These are phyloP conservation scores for Aphelinus certus DNA, from an alignment of 1,140 invertebrate species.

Conservation along the genomic window DNA sequence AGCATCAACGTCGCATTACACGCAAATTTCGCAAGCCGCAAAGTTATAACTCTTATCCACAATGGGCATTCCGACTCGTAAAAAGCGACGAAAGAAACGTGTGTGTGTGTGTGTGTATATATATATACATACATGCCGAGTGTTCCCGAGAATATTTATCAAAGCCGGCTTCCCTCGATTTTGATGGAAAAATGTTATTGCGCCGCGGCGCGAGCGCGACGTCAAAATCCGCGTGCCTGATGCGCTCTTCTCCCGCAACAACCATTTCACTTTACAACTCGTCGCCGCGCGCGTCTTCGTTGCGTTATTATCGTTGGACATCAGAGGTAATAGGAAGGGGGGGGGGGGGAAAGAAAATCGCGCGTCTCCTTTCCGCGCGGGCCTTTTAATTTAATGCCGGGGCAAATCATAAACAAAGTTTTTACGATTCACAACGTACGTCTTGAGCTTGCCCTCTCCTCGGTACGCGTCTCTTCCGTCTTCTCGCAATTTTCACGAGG, in stretches of 20 bases:
- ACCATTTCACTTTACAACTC: constrained; percentile 15
- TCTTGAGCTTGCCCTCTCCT: background rate
- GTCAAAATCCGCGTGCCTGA: constrained; percentile 26
- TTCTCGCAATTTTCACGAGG: background rate
- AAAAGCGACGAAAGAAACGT: background rate
- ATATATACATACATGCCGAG: too few relatives aligned
- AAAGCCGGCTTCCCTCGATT: background rate
- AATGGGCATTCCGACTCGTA: constrained; percentile 21
- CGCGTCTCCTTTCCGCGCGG: background rate
- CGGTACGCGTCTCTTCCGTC: background rate
- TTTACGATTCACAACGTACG: constrained; percentile 31
- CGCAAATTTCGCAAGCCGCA: constrained; percentile 18
- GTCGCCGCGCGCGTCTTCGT: background rate
- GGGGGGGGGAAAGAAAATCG: background rate
- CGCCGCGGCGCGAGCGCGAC: constrained; percentile 2
- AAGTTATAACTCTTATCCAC: constrained; percentile 29
- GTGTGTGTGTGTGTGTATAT: background rate
- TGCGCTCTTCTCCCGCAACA: background rate
- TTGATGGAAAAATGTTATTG: constrained; percentile 18
- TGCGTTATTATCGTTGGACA: too few relatives aligned
- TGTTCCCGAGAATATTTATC: constrained; percentile 26
- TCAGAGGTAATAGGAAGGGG: constrained; percentile 14
- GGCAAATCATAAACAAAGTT: constrained; percentile 32
- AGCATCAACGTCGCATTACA: constrained; percentile 1
- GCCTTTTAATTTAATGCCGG: constrained; percentile 28